Conservation (phyloP, 2,797 vertebrate genomes). For the Aplochiton taeniatus region DNA sequence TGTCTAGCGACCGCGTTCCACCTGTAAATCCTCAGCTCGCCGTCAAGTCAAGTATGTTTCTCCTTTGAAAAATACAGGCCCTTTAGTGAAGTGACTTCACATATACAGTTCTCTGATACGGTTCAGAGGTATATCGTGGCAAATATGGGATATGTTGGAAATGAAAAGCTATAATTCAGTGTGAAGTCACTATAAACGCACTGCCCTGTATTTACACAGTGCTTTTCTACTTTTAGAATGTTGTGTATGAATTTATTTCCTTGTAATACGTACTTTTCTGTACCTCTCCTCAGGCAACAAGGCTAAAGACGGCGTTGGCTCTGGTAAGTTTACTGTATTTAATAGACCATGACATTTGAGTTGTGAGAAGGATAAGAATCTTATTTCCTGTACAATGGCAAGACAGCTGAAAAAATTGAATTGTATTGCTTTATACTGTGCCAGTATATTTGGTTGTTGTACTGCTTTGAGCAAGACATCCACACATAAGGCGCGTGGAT, state of each 20-base stretch:
- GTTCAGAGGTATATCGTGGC: no score
- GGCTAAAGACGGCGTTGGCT: conserved; percentile 94
- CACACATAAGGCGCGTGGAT: no score
- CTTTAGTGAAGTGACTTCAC: no score
- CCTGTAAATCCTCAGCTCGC: neutral
- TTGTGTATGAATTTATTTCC: neutral
- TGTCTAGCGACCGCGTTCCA: neutral
- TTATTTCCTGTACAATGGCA: conserved; percentile 3
- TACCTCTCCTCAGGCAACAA: conserved; percentile 84
- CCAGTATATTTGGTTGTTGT: neutral
- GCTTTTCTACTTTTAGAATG: neutral
- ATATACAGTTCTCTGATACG: no score
- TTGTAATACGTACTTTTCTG: conserved; percentile 23
- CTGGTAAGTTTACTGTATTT: conserved; percentile 79
- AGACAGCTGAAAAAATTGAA: neutral
- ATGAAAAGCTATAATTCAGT: no score
- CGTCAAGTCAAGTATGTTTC: no score
- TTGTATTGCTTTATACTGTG: no score
- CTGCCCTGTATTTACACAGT: neutral
- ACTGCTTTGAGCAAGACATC: conserved; percentile 9
- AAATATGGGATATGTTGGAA: no score
- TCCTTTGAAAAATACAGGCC: no score
- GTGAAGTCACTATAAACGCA: no score
- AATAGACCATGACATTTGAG: conserved; percentile 8
- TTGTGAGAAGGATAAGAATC: neutral